Evolutionary conservation across 2,113 vertebrate species (phyloP), one percentile per base, ranked within the genome.

Genomic region (Lagopus muta): DNA sequence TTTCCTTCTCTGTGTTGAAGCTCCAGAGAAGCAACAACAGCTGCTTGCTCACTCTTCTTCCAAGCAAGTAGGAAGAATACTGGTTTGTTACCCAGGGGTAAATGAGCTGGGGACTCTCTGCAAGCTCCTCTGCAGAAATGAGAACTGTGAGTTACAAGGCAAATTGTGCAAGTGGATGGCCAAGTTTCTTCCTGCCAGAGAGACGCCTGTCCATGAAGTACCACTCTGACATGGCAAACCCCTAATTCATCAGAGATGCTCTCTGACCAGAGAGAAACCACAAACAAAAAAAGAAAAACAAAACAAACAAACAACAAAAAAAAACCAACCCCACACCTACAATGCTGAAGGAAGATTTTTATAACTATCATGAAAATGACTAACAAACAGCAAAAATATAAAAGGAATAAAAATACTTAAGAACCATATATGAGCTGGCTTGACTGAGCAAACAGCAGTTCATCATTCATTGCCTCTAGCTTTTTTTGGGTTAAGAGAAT

Each of bases 381-480:
- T 89, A 60, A 71, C 43, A 45, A 93, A 40, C 50, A 45, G 22
- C 32, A 69, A 89, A 89, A 87, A 38, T 42, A 77, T 14, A 84
- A 82, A 77, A 91, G 16, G 25, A 86, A 89, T 60, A 52, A 78
- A 87, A 93, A 86, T 57, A 84, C 43, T 54, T 91, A 47, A 66
- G n/a, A 22, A 66, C 10, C 15, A 32, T 21, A 4, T 19, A 36
- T 7, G 36, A 93, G 17, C 24, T 86, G 58, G 45, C 10, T 74
- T 65, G 32, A 50, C 72, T 48, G 38, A 66, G 45, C 34, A 79
- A 92, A 47, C 62, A 91, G 30, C 12, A 8, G 28, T 30, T 84
- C 75, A 88, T 75, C 28, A 66, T 77, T 45, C 17, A 10, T 8
- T 67, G 28, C 38, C 86, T 65, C 55, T 54, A 45, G 55, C 16